These are phyloP conservation scores for Parambassis ranga DNA, from an alignment of 2,797 vertebrate genomes.

Conservation along the genomic window DNA sequence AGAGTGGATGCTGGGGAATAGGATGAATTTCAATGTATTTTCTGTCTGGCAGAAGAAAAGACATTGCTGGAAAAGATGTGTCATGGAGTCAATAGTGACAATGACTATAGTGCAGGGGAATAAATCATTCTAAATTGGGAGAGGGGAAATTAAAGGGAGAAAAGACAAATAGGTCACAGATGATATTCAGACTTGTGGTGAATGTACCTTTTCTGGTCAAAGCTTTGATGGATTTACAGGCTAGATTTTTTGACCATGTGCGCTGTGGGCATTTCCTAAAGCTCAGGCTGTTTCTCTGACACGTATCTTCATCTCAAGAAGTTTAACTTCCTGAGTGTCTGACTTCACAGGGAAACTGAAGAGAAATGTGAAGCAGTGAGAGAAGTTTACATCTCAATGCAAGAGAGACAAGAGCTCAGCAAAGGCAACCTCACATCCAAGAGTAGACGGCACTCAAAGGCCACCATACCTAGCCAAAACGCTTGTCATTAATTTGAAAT, in stretches of 20 bases:
- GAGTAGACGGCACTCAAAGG: background rate
- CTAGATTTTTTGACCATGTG: background rate
- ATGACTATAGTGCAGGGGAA: background rate
- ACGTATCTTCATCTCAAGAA: background rate
- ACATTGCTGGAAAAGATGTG: background rate
- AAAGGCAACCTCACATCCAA: background rate
- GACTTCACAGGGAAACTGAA: background rate
- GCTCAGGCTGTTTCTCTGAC: background rate
- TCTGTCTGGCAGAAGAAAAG: background rate
- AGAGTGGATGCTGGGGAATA: background rate
- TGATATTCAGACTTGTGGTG: background rate
- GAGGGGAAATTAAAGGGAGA: background rate
- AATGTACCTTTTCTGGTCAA: background rate
- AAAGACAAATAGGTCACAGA: background rate
- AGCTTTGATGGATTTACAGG: background rate
- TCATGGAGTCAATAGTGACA: background rate
- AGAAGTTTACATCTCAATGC: background rate
- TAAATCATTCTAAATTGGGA: background rate
- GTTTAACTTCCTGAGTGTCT: background rate
- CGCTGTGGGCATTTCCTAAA: background rate
- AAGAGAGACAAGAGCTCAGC: background rate
- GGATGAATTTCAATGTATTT: background rate
- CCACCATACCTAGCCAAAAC: background rate
- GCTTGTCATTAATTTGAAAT: conserved; percentile 12
- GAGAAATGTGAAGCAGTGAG: background rate